phyloP scores from a whole-genome alignment of 2,888 invertebrate genomes.

The Eristalis pertinax region DNA sequence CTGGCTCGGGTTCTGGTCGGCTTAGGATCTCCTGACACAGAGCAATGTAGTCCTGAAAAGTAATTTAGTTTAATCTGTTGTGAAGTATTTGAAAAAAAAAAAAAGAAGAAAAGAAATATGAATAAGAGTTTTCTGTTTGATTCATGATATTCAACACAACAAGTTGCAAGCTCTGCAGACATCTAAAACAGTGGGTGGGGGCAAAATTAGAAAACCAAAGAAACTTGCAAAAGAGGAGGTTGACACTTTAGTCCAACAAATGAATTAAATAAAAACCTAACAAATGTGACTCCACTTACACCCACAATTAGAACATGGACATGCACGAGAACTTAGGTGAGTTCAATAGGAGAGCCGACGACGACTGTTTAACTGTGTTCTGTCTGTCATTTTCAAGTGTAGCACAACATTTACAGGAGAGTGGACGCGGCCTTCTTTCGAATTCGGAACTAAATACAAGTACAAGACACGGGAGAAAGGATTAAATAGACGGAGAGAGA shows the following conservation, averaged over 20 bases:
- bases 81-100: too few relatives aligned
- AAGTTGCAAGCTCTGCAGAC: too few relatives aligned
- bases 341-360: not conserved
- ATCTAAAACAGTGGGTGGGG: too few relatives aligned
- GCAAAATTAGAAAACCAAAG: too few relatives aligned
- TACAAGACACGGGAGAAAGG: not conserved
- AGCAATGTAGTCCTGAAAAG: slow-evolving; percentile 79
- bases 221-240: too few relatives aligned
- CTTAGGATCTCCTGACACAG: slow-evolving; percentile 80
- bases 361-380: not conserved
- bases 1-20: slow-evolving; percentile 80
- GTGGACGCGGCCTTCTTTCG: not conserved
- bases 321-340: not conserved
- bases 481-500: not conserved
- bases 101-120: slow-evolving; percentile 3
- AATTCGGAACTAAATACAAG: not conserved
- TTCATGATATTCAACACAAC: too few relatives aligned
- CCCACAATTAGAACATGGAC: not conserved
- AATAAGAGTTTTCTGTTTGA: not conserved
- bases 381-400: too few relatives aligned
- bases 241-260: too few relatives aligned
- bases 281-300: too few relatives aligned
- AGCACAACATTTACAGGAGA: not conserved
- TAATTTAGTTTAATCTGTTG: slow-evolving; percentile 37
- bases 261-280: too few relatives aligned